These are phyloP conservation scores for Daphoenositta chrysoptera DNA, from an alignment of 2,113 vertebrate species.

Conservation along the genomic window DNA sequence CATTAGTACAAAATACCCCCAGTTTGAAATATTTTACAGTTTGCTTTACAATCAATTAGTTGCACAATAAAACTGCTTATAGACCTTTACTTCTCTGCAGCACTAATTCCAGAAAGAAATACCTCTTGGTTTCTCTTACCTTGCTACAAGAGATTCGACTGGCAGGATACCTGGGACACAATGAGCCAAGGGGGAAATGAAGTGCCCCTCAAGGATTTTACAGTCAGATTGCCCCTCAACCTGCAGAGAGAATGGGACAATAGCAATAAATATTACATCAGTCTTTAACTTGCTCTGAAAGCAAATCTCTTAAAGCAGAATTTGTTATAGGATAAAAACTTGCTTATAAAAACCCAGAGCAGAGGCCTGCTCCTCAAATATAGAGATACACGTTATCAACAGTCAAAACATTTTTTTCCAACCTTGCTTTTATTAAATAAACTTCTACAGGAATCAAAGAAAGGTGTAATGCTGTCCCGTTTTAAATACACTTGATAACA, in stretches of 20 bases:
- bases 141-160: slow-evolving; percentile 84
- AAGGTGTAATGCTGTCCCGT: not conserved
- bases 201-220: slow-evolving; percentile 90
- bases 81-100: not conserved
- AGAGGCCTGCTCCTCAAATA: not conserved
- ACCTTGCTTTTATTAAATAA: not conserved
- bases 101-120: not conserved
- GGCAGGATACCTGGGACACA: slow-evolving; percentile 91
- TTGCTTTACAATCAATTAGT: not conserved
- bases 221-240: slow-evolving; percentile 89
- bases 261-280: not conserved
- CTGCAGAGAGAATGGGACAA: slow-evolving; percentile 59
- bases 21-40: not conserved
- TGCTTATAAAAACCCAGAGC: not conserved
- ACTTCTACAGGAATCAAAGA: not conserved
- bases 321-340: not conserved
- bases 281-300: not conserved
- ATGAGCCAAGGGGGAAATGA: slow-evolving; percentile 92
- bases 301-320: not conserved
- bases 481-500: not conserved
- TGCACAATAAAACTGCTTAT: not conserved
- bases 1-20: not conserved
- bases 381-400: accelerated
- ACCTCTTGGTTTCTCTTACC: slow-evolving; percentile 69
- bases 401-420: not conserved